Evolutionary conservation across 2,797 vertebrate genomes (phyloP), one percentile per base, ranked within the genome.

Genomic region (Xenops minutus): DNA sequence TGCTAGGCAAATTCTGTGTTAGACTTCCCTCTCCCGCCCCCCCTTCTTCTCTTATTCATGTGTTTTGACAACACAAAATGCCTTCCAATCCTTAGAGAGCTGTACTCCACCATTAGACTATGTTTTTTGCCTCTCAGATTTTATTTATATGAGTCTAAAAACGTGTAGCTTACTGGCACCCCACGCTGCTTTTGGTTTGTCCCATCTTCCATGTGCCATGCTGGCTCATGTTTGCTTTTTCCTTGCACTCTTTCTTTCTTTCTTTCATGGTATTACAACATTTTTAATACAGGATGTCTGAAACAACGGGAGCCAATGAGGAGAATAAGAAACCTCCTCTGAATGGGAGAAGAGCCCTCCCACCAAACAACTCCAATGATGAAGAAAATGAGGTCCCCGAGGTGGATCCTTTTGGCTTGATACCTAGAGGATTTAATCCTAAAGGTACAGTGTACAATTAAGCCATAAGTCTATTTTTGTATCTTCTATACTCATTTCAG

Each of bases 361-460:
- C 99, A 7, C 67, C 77, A n/a, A 98, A 98, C 89, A 97, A 71
- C 94, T 98, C 98, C 85, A 99, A 99, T 80, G 97, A 96, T 1
- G 98, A 98, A 16, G 97, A 98, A 44, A 96, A 97, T 1, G 98
- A 98, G 0, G 44, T 99, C 26, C 98, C 98, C 0, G 98, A 99
- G 27, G 92, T 98, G 87, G 99, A 99, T 90, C 89, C 97, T 37
- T 99, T 98, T 85, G 98, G 97, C 7, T 1, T 71, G 44, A 54
- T 64, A 95, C 99, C 99, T 17, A 98, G 99, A 95, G 98, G 98
- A 34, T 97, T 98, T 77, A 98, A 97, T 41, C 93, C 98, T 81
- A 97, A 97, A 96, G 99, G 99, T 99, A 98, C 95, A 19, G 66
- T 76, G 27, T 61, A 63, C 23, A 46, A 10, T 88, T 76, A 80